Evolutionary conservation across 1,140 invertebrate species (phyloP).

Genomic region (Calycopis cecrops): DNA sequence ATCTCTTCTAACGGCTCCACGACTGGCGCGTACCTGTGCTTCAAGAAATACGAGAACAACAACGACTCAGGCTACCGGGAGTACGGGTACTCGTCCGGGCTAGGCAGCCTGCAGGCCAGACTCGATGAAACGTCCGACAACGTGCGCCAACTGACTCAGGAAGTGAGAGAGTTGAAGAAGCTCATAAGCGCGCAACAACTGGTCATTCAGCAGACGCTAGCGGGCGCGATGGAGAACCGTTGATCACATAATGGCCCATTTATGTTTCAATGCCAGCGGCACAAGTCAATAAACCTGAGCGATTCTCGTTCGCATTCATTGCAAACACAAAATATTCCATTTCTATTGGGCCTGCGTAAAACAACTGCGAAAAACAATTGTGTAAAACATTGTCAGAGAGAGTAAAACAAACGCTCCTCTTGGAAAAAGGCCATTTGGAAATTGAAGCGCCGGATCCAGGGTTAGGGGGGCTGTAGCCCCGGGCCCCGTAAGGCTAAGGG

Average conservation of each 20-base stretch:
- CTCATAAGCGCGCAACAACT: slow-evolving; percentile 71
- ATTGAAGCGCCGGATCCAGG: no score
- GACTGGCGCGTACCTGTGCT: slow-evolving; percentile 75
- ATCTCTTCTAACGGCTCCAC: slow-evolving; percentile 78
- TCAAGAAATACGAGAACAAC: slow-evolving; percentile 79
- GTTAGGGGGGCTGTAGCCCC: no score
- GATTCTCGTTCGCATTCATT: not conserved
- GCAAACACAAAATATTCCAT: no score
- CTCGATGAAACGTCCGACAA: slow-evolving; percentile 79
- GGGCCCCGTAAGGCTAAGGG: no score
- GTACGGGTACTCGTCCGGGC: slow-evolving; percentile 70
- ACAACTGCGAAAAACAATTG: no score
- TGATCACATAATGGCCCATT: slow-evolving; percentile 68
- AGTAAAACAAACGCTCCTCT: no score
- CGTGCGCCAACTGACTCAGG: slow-evolving; percentile 77
- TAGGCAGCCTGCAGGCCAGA: slow-evolving; percentile 76
- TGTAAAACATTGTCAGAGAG: no score
- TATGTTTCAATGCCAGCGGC: slow-evolving; percentile 66
- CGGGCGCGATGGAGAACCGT: slow-evolving; percentile 54
- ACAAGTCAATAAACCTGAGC: slow-evolving; percentile 61
- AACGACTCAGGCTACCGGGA: slow-evolving; percentile 74
- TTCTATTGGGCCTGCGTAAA: no score
- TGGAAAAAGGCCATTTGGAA: no score
- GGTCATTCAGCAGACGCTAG: slow-evolving; percentile 65
- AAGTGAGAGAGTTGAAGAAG: slow-evolving; percentile 79